Evolutionary conservation across 2,888 invertebrate genomes (phyloP).

Genomic region (Lithosia quadra): DNA sequence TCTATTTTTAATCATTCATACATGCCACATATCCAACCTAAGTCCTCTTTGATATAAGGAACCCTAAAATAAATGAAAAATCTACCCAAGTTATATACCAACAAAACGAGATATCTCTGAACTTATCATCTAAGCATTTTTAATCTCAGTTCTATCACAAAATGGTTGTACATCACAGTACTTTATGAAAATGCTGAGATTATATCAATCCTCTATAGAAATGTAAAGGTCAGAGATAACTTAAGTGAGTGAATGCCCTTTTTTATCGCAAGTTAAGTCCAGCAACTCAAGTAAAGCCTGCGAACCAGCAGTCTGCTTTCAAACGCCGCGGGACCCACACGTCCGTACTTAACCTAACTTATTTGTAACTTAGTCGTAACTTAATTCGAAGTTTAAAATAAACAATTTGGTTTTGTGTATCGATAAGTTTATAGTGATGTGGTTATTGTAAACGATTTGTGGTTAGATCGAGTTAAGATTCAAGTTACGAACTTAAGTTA

Average conservation of each 20-base stretch:
- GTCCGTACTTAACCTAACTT: conserved; percentile 44
- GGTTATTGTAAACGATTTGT: conserved; percentile 21
- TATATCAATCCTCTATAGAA: conserved; percentile 38
- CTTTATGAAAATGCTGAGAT: conserved; percentile 42
- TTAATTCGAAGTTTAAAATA: conserved; percentile 52
- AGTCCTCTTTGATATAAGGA: not conserved
- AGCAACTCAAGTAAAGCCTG: conserved; percentile 42
- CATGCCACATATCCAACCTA: not conserved
- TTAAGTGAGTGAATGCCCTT: conserved; percentile 42
- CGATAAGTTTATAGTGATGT: conserved; percentile 34
- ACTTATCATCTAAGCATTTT: conserved; percentile 4
- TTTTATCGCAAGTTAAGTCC: conserved; percentile 51
- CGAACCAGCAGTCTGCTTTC: conserved; percentile 59
- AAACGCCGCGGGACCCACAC: conserved; percentile 57
- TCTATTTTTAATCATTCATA: no score
- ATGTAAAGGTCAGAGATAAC: conserved; percentile 46
- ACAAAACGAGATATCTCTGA: conserved; percentile 1
- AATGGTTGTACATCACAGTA: conserved; percentile 26
- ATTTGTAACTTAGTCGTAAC: conserved; percentile 57
- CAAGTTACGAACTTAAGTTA: conserved; percentile 48
- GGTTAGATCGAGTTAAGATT: conserved; percentile 46
- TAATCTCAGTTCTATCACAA: conserved; percentile 11
- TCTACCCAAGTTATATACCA: not conserved
- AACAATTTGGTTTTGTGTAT: conserved; percentile 30
- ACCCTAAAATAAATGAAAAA: not conserved